A percentile compares a stretch with the other conserved stretches of the same genome.
phyloP scores from a whole-genome alignment of 35 echinoderm and acorn worm genomes.

The Heliocidaris tuberculata region DNA sequence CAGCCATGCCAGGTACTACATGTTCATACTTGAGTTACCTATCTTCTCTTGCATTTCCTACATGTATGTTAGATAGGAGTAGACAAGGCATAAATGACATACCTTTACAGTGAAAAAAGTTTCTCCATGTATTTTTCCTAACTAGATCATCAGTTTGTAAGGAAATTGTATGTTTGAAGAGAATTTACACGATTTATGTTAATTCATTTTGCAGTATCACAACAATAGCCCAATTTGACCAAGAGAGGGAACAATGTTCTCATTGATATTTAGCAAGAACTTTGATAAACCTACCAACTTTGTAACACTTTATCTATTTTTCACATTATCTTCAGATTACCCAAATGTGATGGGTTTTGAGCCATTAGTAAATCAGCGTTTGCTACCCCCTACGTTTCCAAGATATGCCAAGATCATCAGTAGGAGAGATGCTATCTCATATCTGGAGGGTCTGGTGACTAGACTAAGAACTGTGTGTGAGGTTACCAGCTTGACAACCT shows the following conservation, averaged over 20 bases:
- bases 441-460: constrained; percentile 66
- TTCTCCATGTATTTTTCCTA: too few species aligned
- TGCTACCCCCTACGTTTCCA: constrained; percentile 92
- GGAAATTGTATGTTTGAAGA: too few species aligned
- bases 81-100: too few species aligned
- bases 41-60: background rate
- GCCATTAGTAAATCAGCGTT: constrained; percentile 87
- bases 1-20: constrained; percentile 47
- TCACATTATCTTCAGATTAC: constrained; percentile 58
- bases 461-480: constrained; percentile 84
- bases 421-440: constrained; percentile 62
- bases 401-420: constrained; percentile 92
- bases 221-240: too few species aligned
- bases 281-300: background rate
- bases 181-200: too few species aligned
- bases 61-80: background rate
- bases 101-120: too few species aligned
- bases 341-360: constrained; percentile 94
- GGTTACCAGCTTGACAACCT: constrained; percentile 60
- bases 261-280: background rate
- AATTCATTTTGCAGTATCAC: too few species aligned
- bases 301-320: background rate
- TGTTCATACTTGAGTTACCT: background rate
- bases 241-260: too few species aligned
- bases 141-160: too few species aligned